Base-by-base conservation (phyloP, 2,113 vertebrate genomes). In the Motacilla alba region DNA sequence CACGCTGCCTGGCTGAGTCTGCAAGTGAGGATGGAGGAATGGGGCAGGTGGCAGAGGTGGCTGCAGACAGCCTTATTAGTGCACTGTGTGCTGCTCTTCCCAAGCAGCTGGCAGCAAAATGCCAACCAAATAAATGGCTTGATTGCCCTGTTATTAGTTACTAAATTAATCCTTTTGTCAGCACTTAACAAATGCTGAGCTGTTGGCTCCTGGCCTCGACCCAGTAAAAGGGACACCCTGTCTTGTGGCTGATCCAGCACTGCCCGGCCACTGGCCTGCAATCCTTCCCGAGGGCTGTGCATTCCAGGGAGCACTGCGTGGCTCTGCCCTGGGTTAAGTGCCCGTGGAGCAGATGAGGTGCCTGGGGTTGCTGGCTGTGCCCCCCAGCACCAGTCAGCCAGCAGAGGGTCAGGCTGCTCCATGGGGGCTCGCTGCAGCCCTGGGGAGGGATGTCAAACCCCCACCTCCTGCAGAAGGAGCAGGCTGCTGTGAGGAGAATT, bases 161-260 rank as follows among this genome's bases (percentile, higher is more conserved):
- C 87, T 89, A 90, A 93, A 94, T 96, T 92, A 81, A 87, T 96
- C 89, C 90, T 91, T 93, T 92, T 83, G 90, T 89, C 91, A 89
- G 94, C 92, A 84, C 83, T 95, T 92, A 72, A 72, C 66, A 67
- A 94, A 93, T 50, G 79, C 88, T 59, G 89, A 90, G 90, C 68
- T 74, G 43, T 81, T 87, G 76, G 68, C 91, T 93, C 67, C 59
- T 88, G 91, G 92, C 92, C 83, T 91, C 11, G 1, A 37, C 89
- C 47, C 81, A 72, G 63, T 35, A 58, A 85, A 91, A 91, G 75
- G 50, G 64, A 72, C 66, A 26, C 56, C 53, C 72, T n/a, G 49
- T n/a, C 63, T 68, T 55, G 72, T 68, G 88, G 44, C 59, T 1
- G 7, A 62, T 82, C 37, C 74, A 20, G 59, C 39, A 8, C 11